A percentile compares a stretch with the other conserved stretches of the same genome.
These are phyloP conservation scores for Nebria ingens DNA, from an alignment of 1,140 invertebrate genomes.

Conservation along the genomic window DNA sequence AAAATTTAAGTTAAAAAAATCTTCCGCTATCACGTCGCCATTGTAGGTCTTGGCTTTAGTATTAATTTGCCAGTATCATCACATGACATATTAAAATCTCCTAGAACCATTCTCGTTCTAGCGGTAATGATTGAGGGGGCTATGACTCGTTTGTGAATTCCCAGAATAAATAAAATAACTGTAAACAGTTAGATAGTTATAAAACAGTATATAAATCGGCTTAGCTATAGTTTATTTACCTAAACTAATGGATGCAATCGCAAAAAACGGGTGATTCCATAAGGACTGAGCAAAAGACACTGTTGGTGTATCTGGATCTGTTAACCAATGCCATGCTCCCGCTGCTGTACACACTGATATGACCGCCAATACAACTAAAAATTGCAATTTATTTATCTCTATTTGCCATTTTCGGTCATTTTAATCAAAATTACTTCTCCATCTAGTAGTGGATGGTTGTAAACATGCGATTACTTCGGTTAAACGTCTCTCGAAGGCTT, in stretches of 20 bases:
- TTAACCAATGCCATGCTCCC: constrained; percentile 89
- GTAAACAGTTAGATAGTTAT: constrained; percentile 37
- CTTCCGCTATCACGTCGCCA: constrained; percentile 25
- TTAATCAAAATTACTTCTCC: constrained; percentile 65
- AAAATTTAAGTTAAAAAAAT: no score
- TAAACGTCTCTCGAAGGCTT: constrained; percentile 89
- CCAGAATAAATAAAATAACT: constrained; percentile 81
- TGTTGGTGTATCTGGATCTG: constrained; percentile 78
- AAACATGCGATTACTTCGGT: constrained; percentile 94
- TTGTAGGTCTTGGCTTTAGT: constrained; percentile 65
- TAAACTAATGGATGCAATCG: constrained; percentile 75
- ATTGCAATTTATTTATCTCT: constrained; percentile 17
- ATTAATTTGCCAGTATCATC: constrained; percentile 92
- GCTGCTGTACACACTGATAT: constrained; percentile 81
- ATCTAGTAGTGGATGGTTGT: constrained; percentile 81
- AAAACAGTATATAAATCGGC: neutral
- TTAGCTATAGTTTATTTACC: constrained; percentile 41
- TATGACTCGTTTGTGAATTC: constrained; percentile 91
- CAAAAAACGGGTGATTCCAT: constrained; percentile 92
- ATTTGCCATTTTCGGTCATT: constrained; percentile 4
- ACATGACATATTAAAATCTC: constrained; percentile 96
- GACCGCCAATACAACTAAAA: constrained; percentile 73
- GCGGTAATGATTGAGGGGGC: constrained; percentile 92
- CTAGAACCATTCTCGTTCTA: constrained; percentile 75
- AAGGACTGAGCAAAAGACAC: constrained; percentile 85